phyloP scores from a whole-genome alignment of 2,797 vertebrate species.

The Poecilia picta region DNA sequence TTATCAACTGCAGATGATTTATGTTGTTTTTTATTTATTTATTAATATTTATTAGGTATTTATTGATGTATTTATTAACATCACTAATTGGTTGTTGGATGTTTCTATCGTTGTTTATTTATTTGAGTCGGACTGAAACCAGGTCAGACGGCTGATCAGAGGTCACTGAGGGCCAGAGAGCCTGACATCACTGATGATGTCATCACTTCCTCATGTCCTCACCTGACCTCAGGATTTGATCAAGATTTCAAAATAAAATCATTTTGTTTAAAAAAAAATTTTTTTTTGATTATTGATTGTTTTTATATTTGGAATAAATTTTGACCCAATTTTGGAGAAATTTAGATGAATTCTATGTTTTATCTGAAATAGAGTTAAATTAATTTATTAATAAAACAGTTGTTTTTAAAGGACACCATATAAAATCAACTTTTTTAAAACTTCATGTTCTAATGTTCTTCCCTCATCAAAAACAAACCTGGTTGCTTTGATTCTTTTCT shows the following conservation, averaged over 20 bases:
- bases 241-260: background rate
- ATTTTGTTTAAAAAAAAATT: background rate
- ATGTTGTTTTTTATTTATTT: conserved; percentile 17
- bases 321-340: background rate
- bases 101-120: background rate
- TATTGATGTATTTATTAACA: conserved; percentile 7
- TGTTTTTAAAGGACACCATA: no score
- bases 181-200: background rate
- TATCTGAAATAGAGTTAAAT: background rate
- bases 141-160: background rate
- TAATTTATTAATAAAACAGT: background rate
- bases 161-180: background rate
- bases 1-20: conserved; percentile 6
- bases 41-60: conserved; percentile 38
- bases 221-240: background rate
- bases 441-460: no score
- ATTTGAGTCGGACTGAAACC: background rate
- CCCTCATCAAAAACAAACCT: no score
- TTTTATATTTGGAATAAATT: background rate
- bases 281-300: background rate
- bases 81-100: background rate
- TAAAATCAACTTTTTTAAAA: no score
- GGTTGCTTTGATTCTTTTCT: no score
- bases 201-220: background rate
- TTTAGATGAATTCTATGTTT: background rate